Evolutionary conservation across 2,113 vertebrate genomes (phyloP), one percentile per base, ranked within the genome.

Genomic region (Pavo muticus): DNA sequence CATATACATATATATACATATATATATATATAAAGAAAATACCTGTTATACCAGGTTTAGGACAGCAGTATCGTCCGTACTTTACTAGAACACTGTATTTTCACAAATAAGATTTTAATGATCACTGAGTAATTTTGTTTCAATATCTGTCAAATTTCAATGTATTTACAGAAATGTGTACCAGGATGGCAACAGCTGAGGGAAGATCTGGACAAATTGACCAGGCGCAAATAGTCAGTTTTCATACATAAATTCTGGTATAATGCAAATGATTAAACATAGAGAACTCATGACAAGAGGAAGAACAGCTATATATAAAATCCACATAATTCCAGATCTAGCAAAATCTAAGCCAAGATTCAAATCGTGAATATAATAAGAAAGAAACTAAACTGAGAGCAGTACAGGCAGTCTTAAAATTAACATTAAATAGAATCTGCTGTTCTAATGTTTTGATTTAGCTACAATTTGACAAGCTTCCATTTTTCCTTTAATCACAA

Each of bases 271-370:
- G 45, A 85, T 79, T 82, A 82, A 85, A 84, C 57, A 72, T n/a
- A 71, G 52, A 93, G 87, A 69, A 40, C 35, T 68, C 39, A 80
- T 94, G 76, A 70, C 57, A 14, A 73, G 78, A 42, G 63, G 40
- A 52, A 65, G n/a, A 69, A 40, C 17, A 90, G 35, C 60, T 95
- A 8, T 61, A 20, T 81, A 50, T 72, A 84, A 91, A 91, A 40
- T 23, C 3, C 5, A 12, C 4, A 3, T 44, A 40, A 20, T 74
- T 84, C 18, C n/a, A 84, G 42, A 75, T 39, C 30, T 21, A 73
- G 17, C 39, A 67, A 88, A 82, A 48, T 71, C 39, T 63, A 57
- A 90, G 45, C n/a, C 39, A 93, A 8, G 23, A 77, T 39, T 75
- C 19, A 87, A 71, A 87, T 75, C 20, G 54, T 79, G 45, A 64